Evolutionary conservation across 2,113 vertebrate genomes (phyloP).

Genomic region (Donacobius atricapilla): DNA sequence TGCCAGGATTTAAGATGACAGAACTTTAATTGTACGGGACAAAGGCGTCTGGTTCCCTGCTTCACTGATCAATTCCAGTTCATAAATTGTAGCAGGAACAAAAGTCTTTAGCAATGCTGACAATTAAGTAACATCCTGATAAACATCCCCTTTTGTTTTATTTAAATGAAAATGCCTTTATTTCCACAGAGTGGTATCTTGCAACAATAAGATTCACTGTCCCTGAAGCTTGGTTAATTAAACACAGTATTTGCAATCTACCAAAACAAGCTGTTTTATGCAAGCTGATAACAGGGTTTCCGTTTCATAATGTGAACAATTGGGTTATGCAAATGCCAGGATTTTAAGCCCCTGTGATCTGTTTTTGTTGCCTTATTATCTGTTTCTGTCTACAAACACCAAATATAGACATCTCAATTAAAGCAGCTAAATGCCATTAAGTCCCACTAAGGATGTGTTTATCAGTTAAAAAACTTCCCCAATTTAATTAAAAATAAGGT

Average conservation of each 20-base stretch:
- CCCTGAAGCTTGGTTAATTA: constrained; percentile 71
- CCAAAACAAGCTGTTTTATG: constrained; percentile 68
- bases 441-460: constrained; percentile 48
- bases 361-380: constrained; percentile 61
- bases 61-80: constrained; percentile 37
- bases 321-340: constrained; percentile 60
- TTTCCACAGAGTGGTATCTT: constrained; percentile 52
- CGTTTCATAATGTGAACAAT: constrained; percentile 64
- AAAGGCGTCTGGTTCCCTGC: constrained; percentile 1
- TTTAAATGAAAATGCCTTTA: constrained; percentile 68
- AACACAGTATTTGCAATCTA: constrained; percentile 64
- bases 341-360: constrained; percentile 61
- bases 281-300: constrained; percentile 68
- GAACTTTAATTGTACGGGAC: constrained; percentile 41
- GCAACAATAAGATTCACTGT: constrained; percentile 66
- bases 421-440: constrained; percentile 61
- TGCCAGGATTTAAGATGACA: constrained; percentile 25
- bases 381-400: constrained; percentile 52
- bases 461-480: constrained; percentile 57
- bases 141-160: constrained; percentile 67
- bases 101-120: constrained; percentile 52
- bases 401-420: constrained; percentile 68
- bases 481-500: constrained; percentile 58
- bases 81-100: constrained; percentile 52
- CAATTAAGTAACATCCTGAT: constrained; percentile 71